These are phyloP conservation scores for Hippocampus comes DNA, from an alignment of 2,113 vertebrate species.

Conservation along the genomic window DNA sequence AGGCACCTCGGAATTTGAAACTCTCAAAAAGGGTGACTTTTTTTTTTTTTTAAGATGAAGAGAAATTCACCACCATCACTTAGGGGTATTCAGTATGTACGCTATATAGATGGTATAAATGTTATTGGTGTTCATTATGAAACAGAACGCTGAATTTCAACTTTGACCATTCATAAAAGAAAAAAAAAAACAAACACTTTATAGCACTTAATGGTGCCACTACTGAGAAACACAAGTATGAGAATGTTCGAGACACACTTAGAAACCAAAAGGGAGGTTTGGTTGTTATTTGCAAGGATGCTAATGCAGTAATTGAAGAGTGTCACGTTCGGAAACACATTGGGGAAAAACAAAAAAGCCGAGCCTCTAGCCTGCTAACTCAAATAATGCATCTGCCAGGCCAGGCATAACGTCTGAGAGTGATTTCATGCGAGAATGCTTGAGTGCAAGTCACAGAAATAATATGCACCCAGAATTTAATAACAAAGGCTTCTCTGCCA, in stretches of 20 bases:
- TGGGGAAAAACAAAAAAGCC: no score
- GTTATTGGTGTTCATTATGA: no score
- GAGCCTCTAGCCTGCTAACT: neutral
- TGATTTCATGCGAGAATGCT: neutral
- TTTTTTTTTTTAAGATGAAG: no score
- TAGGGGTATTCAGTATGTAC: no score
- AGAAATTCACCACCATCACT: no score
- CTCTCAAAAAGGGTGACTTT: neutral
- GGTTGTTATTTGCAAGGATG: neutral
- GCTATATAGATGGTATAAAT: no score
- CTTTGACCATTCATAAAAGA: no score
- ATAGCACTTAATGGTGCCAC: no score
- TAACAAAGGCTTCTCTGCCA: neutral
- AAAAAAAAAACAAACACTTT: no score
- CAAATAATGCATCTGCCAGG: neutral
- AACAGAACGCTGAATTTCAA: no score
- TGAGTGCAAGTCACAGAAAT: neutral
- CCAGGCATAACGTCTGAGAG: neutral
- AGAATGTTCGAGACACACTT: neutral
- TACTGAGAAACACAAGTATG: neutral
- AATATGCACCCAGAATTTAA: neutral
- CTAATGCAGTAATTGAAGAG: neutral
- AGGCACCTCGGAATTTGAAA: neutral
- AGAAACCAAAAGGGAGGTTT: neutral
- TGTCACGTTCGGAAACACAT: neutral